Percentiles rank a stretch among this genome's conserved stretches.
phyloP scores from a whole-genome alignment of 2,797 vertebrate genomes.

The Passerculus sandwichensis region DNA sequence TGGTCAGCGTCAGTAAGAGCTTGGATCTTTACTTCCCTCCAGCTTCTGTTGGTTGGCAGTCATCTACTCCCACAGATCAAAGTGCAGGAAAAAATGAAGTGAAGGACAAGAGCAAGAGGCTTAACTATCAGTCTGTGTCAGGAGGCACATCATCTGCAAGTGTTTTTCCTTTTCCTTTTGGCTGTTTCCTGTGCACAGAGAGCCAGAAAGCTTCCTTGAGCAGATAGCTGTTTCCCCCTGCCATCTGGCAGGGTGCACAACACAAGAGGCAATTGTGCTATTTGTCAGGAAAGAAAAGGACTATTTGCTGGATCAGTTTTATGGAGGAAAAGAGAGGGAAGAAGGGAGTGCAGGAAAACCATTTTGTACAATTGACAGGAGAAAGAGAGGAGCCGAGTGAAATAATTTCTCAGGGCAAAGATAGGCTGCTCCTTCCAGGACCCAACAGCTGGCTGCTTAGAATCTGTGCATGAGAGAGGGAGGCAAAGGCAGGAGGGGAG shows the following conservation, averaged over 20 bases:
- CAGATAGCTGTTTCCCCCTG: slow-evolving; percentile 31
- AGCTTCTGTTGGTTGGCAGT: background rate
- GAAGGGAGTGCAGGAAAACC: background rate
- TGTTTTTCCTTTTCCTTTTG: slow-evolving; percentile 35
- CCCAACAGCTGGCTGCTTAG: background rate
- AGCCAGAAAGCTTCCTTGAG: background rate
- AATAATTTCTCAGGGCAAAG: background rate
- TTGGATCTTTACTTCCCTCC: background rate
- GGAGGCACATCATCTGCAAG: background rate
- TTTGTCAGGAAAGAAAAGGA: slow-evolving; percentile 45
- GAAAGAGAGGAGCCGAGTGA: background rate
- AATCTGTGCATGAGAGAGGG: background rate
- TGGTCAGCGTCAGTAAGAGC: background rate
- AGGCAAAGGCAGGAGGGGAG: background rate
- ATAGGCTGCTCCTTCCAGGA: background rate
- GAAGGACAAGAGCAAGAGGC: background rate
- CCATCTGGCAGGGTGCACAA: slow-evolving; percentile 52
- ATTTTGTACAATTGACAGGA: background rate
- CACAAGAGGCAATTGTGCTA: slow-evolving; percentile 42
- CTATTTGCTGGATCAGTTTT: slow-evolving; percentile 43
- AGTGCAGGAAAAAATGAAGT: background rate
- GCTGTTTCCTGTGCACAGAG: background rate
- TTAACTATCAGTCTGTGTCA: background rate
- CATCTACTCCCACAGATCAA: background rate
- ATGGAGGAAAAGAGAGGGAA: background rate